Evolutionary conservation across 2,797 vertebrate species (phyloP).

Genomic region (Pagetopsis macropterus): DNA sequence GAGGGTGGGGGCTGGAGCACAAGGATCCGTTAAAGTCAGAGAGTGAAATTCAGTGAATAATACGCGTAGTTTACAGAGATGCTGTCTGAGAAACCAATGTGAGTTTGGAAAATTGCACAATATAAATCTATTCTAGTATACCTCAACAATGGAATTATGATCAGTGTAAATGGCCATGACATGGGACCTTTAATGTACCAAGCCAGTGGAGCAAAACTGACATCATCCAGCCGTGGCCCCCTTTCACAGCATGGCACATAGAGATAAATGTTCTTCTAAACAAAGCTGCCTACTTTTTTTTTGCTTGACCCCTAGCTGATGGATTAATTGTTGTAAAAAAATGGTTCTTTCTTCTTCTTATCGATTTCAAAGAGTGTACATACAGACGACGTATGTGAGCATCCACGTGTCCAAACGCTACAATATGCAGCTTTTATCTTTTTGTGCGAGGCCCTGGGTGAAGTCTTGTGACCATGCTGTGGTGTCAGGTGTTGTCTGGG

Average conservation of each 20-base stretch:
- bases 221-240: constrained; percentile 66
- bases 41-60: no score
- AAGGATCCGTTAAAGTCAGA: no score
- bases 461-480: constrained; percentile 47
- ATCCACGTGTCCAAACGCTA: constrained; percentile 20
- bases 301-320: constrained; percentile 40
- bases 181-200: constrained; percentile 54
- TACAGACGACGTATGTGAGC: neutral
- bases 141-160: no score
- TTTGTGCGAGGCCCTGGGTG: constrained; percentile 30
- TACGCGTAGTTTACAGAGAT: no score
- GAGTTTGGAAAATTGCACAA: no score
- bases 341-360: constrained; percentile 42
- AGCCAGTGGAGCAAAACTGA: constrained; percentile 75
- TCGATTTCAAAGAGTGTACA: constrained; percentile 29
- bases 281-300: constrained; percentile 61
- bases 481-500: constrained; percentile 60
- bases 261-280: constrained; percentile 72
- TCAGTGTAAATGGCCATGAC: no score
- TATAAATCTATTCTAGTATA: no score
- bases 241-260: constrained; percentile 55
- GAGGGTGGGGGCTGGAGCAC: no score
- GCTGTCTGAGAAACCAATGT: no score
- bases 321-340: constrained; percentile 62
- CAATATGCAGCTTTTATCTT: constrained; percentile 27